These are phyloP conservation scores for Neomonachus schauinslandi DNA, from an alignment of 2,113 vertebrate genomes.

Conservation along the genomic window DNA sequence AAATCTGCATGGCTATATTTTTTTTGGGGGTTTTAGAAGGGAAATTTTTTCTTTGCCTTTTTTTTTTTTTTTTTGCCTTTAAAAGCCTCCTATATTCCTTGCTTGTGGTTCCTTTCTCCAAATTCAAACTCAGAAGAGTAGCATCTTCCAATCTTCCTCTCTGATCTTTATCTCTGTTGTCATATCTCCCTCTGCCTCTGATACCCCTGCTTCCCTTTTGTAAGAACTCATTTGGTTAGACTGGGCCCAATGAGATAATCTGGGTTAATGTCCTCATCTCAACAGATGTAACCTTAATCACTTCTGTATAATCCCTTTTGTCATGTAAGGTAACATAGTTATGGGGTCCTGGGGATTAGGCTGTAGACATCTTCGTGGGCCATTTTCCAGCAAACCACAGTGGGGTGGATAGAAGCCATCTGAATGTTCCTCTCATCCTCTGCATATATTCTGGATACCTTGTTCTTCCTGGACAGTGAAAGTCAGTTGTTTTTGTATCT, in stretches of 20 bases:
- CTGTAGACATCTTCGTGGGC: background rate
- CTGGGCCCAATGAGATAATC: background rate
- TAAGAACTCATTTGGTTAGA: background rate
- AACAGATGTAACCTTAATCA: background rate
- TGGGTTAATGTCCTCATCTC: background rate
- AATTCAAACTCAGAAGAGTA: background rate
- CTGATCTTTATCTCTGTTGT: background rate
- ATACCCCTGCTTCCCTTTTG: background rate
- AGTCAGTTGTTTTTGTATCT: background rate
- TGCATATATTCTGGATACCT: background rate
- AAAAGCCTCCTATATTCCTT: background rate
- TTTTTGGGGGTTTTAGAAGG: background rate
- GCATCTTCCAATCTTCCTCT: background rate
- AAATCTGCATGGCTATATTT: background rate
- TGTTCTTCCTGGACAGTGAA: background rate
- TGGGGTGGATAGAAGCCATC: background rate
- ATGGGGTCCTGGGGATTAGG: background rate
- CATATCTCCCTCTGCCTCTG: background rate
- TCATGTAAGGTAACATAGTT: background rate
- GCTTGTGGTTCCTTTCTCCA: accelerated
- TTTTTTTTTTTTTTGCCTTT: background rate
- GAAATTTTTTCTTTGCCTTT: background rate
- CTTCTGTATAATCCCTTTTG: background rate
- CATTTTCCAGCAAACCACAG: background rate
- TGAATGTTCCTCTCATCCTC: background rate